Conservation (phyloP, 2,113 vertebrate species). For the Nothobranchius furzeri region DNA sequence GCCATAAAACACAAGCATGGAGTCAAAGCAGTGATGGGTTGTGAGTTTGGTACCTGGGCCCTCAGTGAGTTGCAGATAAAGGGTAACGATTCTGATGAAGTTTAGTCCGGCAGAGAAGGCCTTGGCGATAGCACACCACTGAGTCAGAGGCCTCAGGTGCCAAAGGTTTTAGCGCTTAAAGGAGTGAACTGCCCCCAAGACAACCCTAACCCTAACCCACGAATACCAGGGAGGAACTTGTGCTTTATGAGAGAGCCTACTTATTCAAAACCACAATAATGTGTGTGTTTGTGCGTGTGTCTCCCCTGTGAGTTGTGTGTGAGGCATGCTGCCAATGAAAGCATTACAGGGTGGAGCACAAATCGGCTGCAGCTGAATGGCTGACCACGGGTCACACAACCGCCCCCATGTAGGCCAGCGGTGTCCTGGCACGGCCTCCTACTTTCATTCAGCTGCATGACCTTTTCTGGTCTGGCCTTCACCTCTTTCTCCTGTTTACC, state of each 20-base stretch:
- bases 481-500: no score
- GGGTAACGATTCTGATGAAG: no score
- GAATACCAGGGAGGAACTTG: slow-evolving; percentile 42
- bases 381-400: slow-evolving; percentile 61
- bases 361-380: slow-evolving; percentile 70
- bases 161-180: not conserved
- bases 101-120: no score
- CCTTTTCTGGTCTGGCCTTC: no score
- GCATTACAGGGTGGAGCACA: slow-evolving; percentile 67
- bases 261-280: slow-evolving; percentile 47
- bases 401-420: slow-evolving; percentile 51
- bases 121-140: no score
- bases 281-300: slow-evolving; percentile 19
- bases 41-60: no score
- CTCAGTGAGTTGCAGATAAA: no score
- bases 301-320: no score
- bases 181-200: not conserved
- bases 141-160: slow-evolving; percentile 2
- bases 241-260: slow-evolving; percentile 35
- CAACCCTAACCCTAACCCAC: no score
- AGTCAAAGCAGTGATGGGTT: not conserved
- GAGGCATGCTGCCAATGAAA: slow-evolving; percentile 68
- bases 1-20: not conserved
- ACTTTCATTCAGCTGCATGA: slow-evolving; percentile 17
- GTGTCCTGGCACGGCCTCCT: slow-evolving; percentile 47